These are phyloP conservation scores for Lasaia peninsularis DNA, from an alignment of 1,140 invertebrate species.

Conservation along the genomic window DNA sequence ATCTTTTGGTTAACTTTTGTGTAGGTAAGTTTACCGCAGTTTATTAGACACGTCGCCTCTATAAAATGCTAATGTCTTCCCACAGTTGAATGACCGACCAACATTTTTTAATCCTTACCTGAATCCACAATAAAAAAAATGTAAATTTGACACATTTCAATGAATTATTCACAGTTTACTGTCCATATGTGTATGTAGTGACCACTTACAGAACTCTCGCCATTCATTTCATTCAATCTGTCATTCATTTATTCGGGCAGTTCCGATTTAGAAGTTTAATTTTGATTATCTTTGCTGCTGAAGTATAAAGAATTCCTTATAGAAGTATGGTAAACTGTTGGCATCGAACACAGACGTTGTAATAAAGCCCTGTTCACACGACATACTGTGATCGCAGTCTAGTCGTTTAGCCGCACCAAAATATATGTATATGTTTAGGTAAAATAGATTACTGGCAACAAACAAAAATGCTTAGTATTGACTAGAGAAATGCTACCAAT, in stretches of 20 bases:
- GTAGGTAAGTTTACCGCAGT: neutral
- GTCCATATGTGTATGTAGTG: conserved; percentile 38
- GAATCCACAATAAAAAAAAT: conserved; percentile 55
- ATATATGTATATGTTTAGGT: too few relatives aligned
- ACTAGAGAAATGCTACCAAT: too few relatives aligned
- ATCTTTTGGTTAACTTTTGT: too few relatives aligned
- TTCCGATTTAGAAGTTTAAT: conserved; percentile 58
- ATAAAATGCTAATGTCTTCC: conserved; percentile 13
- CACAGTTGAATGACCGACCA: conserved; percentile 58
- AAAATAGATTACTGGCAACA: too few relatives aligned
- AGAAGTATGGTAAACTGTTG: conserved; percentile 35
- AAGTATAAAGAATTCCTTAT: conserved; percentile 37
- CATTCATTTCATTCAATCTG: conserved; percentile 9
- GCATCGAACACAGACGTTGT: conserved; percentile 18
- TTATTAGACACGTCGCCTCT: neutral
- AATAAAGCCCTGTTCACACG: neutral
- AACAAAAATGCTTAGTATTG: too few relatives aligned
- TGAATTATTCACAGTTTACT: conserved; percentile 56
- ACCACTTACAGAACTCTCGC: conserved; percentile 25
- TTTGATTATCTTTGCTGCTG: conserved; percentile 36
- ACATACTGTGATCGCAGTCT: neutral
- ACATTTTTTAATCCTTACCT: conserved; percentile 54
- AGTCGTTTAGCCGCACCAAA: neutral
- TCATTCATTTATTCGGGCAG: conserved; percentile 54
- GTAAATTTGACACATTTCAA: conserved; percentile 42